A percentile compares a stretch with the other conserved stretches of the same genome.
phyloP scores from a whole-genome alignment of 2,888 invertebrate species.

The Prenolepis imparis region DNA sequence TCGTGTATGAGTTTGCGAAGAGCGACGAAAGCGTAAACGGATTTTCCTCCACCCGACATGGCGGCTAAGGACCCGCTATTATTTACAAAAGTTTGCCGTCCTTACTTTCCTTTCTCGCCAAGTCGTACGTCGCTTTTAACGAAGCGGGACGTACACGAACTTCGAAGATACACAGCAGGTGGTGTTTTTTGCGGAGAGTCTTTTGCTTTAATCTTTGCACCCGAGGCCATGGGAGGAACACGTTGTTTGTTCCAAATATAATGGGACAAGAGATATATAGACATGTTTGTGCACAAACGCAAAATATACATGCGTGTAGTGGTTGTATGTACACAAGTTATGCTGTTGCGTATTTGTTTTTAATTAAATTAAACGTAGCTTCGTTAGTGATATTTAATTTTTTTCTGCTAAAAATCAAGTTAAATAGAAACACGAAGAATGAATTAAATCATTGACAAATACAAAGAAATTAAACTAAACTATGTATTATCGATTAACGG shows the following conservation, averaged over 20 bases:
- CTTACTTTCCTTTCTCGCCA: slow-evolving; percentile 51
- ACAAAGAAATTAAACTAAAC: not conserved
- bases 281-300: not conserved
- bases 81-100: slow-evolving; percentile 66
- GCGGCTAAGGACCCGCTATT: slow-evolving; percentile 66
- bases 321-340: not conserved
- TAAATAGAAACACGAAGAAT: not conserved
- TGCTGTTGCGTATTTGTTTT: slow-evolving; percentile 12
- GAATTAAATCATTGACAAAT: slow-evolving; percentile 11
- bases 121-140: slow-evolving; percentile 52
- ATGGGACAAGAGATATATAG: not conserved
- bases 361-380: not conserved
- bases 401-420: slow-evolving; percentile 7
- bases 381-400: not conserved
- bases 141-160: slow-evolving; percentile 47
- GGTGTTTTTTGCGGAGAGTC: slow-evolving; percentile 45
- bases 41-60: slow-evolving; percentile 62
- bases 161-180: slow-evolving; percentile 24
- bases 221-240: not conserved
- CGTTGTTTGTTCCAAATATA: not conserved
- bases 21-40: slow-evolving; percentile 66
- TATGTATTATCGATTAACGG: slow-evolving; percentile 12
- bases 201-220: slow-evolving; percentile 41
- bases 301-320: not conserved
- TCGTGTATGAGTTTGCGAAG: slow-evolving; percentile 56